A percentile compares a stretch with the other conserved stretches of the same genome.
Evolutionary conservation across 2,113 vertebrate species (phyloP).

Genomic region (Calypte anna): DNA sequence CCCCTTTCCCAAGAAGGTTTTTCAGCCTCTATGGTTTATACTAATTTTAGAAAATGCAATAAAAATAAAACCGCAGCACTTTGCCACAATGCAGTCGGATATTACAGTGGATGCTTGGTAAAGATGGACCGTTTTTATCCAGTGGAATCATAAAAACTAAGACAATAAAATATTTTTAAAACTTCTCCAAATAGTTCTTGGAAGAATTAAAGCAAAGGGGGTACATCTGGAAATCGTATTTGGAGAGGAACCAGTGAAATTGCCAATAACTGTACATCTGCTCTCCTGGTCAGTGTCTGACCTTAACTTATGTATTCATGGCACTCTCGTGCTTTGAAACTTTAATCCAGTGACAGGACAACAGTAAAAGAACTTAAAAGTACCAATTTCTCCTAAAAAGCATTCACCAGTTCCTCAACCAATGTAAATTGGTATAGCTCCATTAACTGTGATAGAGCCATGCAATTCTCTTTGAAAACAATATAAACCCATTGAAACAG

Average conservation of each 20-base stretch:
- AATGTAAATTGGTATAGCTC: background rate
- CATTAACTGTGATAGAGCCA: background rate
- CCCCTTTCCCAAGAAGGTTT: constrained; percentile 71
- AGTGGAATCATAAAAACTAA: constrained; percentile 58
- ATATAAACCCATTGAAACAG: constrained; percentile 39
- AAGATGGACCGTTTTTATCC: constrained; percentile 71
- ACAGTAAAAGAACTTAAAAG: background rate
- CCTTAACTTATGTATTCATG: background rate
- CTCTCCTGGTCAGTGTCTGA: constrained; percentile 11
- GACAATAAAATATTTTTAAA: constrained; percentile 56
- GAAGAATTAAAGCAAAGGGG: constrained; percentile 67
- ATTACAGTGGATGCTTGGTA: constrained; percentile 15
- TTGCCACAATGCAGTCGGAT: constrained; percentile 56
- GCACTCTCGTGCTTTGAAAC: background rate
- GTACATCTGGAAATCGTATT: constrained; percentile 67
- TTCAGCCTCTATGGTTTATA: constrained; percentile 65
- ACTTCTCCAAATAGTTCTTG: constrained; percentile 66
- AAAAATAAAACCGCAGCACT: constrained; percentile 37
- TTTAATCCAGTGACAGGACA: background rate
- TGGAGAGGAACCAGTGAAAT: constrained; percentile 45
- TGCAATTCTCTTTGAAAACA: background rate
- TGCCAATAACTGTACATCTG: constrained; percentile 56
- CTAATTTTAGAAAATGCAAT: constrained; percentile 77
- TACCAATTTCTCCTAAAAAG: background rate
- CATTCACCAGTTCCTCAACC: background rate